Percentiles rank a stretch among this genome's conserved stretches.
These are phyloP conservation scores for Machimus atricapillus DNA, from an alignment of 2,888 invertebrate genomes.

Conservation along the genomic window DNA sequence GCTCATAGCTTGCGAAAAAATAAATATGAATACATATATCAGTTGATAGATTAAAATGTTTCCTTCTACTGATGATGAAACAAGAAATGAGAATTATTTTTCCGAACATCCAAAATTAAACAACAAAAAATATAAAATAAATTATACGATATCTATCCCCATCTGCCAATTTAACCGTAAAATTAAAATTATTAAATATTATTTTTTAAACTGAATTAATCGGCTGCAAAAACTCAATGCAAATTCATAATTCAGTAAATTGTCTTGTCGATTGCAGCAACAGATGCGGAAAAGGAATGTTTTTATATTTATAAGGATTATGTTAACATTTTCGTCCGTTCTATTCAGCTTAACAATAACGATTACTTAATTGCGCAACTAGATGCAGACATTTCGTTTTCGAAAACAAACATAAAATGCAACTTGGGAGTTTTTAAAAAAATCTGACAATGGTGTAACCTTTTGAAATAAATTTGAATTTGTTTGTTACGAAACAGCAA, in stretches of 20 bases:
- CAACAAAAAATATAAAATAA: neutral
- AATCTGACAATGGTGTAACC: neutral
- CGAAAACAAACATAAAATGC: too few relatives aligned
- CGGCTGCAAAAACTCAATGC: neutral
- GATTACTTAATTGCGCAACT: too few relatives aligned
- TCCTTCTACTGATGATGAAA: neutral
- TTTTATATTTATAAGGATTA: too few relatives aligned
- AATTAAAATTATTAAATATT: neutral
- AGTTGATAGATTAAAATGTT: neutral
- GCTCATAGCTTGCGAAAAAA: neutral
- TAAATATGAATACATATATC: neutral
- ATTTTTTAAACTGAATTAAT: neutral
- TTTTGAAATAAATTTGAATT: too few relatives aligned
- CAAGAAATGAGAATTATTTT: neutral
- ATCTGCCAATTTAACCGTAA: neutral
- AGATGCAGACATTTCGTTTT: too few relatives aligned
- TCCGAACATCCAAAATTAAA: neutral
- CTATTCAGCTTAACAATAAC: neutral
- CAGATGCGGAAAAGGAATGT: too few relatives aligned
- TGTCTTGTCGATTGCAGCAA: neutral
- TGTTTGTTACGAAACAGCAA: neutral
- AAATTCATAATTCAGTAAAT: neutral
- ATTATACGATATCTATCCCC: neutral
- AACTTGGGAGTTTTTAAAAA: neutral
- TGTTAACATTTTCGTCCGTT: neutral